Evolutionary conservation across 2,113 vertebrate species (phyloP), one percentile per base, ranked within the genome.

Genomic region (Oryzias woworae): DNA sequence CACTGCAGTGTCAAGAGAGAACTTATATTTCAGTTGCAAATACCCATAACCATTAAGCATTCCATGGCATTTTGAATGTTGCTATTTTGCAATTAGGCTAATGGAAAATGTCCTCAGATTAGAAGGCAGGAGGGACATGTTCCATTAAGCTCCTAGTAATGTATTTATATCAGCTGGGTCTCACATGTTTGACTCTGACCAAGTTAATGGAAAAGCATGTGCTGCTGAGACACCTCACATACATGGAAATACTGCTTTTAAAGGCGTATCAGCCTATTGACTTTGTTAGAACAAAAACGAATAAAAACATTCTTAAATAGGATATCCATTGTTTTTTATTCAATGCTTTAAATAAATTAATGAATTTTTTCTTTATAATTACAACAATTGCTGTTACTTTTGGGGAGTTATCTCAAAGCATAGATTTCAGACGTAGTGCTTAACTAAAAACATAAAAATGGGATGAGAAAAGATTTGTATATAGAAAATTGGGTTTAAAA

Each of bases 41-140:
- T 26, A 54, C 52, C 51, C 62, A 48, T 66, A 60, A 50, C 53
- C 52, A 74, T 77, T 60, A 71, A 71, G 73, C 82, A 75, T 83
- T 70, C 61, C 65, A 60, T 89, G 73, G 52, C 75, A 74, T 90
- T 83, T 66, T 77, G 13, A 72, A 67, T 67, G 58, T 52, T 73
- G 82, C 22, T 73, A 18, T 81, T 77, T 76, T 80, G 90, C 85
- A 86, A 89, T 88, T 90, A 72, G 77, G 60, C 64, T 87, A 90
- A 86, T 80, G 85, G 85, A 75, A 77, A 31, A 65, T 82, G 72
- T 85, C 84, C 81, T 88, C 71, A 67, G 72, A 80, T 77, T 71
- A 92, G 71, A 80, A 81, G 82, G 83, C 87, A 76, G 61, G 63
- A 71, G 89, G 75, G 81, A 82, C 79, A 55, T 71, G 68, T 80